These are phyloP conservation scores for Colistium nudipinnis DNA, from an alignment of 2,113 vertebrate species.

Conservation along the genomic window DNA sequence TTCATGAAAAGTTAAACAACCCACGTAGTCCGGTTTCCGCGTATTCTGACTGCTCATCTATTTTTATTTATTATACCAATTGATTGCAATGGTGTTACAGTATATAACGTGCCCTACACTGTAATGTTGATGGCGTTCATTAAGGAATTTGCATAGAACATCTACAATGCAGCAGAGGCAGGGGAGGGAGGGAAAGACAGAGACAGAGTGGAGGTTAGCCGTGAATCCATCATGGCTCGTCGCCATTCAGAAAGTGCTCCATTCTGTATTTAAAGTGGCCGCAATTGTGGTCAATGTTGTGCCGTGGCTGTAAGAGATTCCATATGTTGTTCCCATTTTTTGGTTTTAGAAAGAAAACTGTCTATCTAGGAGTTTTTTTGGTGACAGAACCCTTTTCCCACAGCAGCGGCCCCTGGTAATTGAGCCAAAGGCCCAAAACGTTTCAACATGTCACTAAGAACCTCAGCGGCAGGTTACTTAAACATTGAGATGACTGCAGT, in stretches of 20 bases:
- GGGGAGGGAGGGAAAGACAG: neutral
- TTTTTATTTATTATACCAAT: neutral
- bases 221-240: constrained; percentile 33
- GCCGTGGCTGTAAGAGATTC: constrained; percentile 43
- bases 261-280: constrained; percentile 57
- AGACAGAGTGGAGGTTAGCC: constrained; percentile 22
- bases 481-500: constrained; percentile 38
- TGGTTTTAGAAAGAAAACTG: constrained; percentile 30
- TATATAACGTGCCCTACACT: neutral
- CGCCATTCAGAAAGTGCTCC: constrained; percentile 44
- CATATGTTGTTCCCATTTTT: constrained; percentile 61
- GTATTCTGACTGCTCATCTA: neutral
- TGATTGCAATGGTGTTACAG: neutral
- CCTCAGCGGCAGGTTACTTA: constrained; percentile 26
- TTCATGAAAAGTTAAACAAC: constrained; percentile 4
- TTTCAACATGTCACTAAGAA: constrained; percentile 51
- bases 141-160: neutral
- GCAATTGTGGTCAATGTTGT: constrained; percentile 61
- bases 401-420: constrained; percentile 45
- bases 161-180: neutral
- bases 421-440: constrained; percentile 50
- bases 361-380: constrained; percentile 33
- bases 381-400: constrained; percentile 56
- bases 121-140: neutral
- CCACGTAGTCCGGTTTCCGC: no score